Conservation (phyloP, 2,797 vertebrate genomes). For the Limnodromus scolopaceus region DNA sequence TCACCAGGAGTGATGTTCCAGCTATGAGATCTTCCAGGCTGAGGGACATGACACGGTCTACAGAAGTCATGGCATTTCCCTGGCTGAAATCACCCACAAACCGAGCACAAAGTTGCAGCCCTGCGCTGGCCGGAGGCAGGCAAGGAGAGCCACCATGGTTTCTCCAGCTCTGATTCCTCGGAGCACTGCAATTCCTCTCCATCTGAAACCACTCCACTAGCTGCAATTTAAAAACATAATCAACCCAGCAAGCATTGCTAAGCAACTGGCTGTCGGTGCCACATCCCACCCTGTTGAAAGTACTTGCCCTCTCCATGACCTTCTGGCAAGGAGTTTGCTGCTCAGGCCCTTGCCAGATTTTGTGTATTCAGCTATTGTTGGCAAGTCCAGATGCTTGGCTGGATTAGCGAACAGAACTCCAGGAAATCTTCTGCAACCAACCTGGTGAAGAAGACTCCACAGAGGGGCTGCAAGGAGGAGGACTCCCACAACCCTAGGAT, state of each 20-base stretch:
- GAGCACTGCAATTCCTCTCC: neutral
- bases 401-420: neutral
- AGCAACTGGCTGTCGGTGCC: conserved; percentile 35
- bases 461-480: neutral
- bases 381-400: neutral
- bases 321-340: conserved; percentile 3
- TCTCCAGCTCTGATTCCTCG: neutral
- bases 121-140: neutral
- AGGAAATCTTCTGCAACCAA: neutral
- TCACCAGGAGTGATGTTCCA: neutral
- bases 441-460: neutral
- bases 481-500: neutral
- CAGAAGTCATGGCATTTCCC: neutral
- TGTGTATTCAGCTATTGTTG: neutral
- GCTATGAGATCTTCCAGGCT: conserved; percentile 1
- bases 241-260: conserved; percentile 51
- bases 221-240: conserved; percentile 27
- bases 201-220: neutral
- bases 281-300: neutral
- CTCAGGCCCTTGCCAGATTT: conserved; percentile 29
- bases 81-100: neutral
- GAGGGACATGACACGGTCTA: neutral
- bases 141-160: neutral
- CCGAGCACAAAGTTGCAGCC: neutral
- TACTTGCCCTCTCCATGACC: conserved; percentile 27